Percentiles rank a stretch among this genome's conserved stretches.
Conservation (phyloP, 2,888 invertebrate genomes). For the Neoaliturus tenellus region DNA sequence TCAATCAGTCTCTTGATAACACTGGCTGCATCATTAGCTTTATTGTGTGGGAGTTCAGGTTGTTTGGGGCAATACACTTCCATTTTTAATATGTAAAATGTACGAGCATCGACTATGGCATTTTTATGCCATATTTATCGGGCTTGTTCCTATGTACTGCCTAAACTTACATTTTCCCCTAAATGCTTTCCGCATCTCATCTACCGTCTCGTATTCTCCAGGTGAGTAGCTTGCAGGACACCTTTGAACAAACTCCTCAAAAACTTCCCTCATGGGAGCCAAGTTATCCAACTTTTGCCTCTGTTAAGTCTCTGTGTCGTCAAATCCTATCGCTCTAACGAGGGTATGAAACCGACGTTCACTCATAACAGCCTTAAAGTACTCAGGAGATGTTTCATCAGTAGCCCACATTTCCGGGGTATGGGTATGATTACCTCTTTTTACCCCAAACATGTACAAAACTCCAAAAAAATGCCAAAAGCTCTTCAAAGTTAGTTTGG, state of each 20-base stretch:
- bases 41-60: conserved; percentile 57
- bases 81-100: conserved; percentile 59
- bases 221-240: conserved; percentile 60
- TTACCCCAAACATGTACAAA: conserved; percentile 54
- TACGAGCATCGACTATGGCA: conserved; percentile 62
- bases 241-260: conserved; percentile 66
- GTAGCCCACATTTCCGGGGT: conserved; percentile 21
- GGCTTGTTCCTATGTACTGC: conserved; percentile 68
- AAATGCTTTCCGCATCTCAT: conserved; percentile 62
- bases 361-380: background rate
- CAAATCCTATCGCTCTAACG: background rate
- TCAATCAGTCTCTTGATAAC: conserved; percentile 60
- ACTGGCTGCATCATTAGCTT: conserved; percentile 51
- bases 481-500: conserved; percentile 61
- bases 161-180: conserved; percentile 61
- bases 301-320: conserved; percentile 59
- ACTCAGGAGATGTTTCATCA: background rate
- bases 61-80: conserved; percentile 61
- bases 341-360: conserved; percentile 12
- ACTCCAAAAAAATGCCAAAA: conserved; percentile 64
- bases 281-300: conserved; percentile 63
- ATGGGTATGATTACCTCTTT: conserved; percentile 60
- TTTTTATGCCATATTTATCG: conserved; percentile 68
- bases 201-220: conserved; percentile 66
- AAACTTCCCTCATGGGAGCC: conserved; percentile 62